Conservation (phyloP, 2,888 invertebrate species). For the Dryadula phaetusa region DNA sequence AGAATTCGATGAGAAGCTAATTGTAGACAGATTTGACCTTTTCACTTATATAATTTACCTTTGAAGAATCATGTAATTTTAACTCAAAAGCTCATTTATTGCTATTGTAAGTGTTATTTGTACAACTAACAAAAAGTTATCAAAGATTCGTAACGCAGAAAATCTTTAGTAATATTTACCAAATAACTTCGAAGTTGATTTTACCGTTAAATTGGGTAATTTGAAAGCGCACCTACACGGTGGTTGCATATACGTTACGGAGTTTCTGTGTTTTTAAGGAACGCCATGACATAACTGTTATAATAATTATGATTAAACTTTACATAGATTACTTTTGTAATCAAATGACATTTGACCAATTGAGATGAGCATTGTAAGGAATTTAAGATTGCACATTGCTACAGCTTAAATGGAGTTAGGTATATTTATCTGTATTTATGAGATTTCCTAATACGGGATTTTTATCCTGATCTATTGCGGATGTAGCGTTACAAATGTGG, state of each 20-base stretch:
- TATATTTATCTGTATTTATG: neutral
- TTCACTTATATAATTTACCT: neutral
- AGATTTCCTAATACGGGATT: neutral
- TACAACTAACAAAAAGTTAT: slow-evolving; percentile 5
- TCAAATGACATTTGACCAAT: neutral
- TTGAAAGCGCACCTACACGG: slow-evolving; percentile 69
- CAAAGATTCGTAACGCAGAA: slow-evolving; percentile 34
- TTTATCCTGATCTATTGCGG: neutral
- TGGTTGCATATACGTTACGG: slow-evolving; percentile 63
- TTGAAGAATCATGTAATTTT: slow-evolving; percentile 2
- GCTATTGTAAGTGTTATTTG: neutral
- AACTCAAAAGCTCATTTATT: neutral
- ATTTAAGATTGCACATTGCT: neutral
- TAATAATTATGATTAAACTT: slow-evolving; percentile 76
- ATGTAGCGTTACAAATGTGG: too few species aligned
- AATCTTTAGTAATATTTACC: slow-evolving; percentile 39
- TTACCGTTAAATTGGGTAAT: slow-evolving; percentile 82
- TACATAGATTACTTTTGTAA: neutral
- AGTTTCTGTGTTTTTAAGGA: slow-evolving; percentile 52
- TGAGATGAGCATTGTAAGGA: neutral
- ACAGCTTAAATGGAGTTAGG: neutral
- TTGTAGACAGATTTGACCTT: slow-evolving; percentile 23
- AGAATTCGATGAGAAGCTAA: slow-evolving; percentile 32
- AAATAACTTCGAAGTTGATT: slow-evolving; percentile 46
- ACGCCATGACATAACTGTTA: slow-evolving; percentile 70